Percentiles rank a stretch among this genome's conserved stretches.
Conservation (phyloP, 2,797 vertebrate species). For the Serranus cabrilla region DNA sequence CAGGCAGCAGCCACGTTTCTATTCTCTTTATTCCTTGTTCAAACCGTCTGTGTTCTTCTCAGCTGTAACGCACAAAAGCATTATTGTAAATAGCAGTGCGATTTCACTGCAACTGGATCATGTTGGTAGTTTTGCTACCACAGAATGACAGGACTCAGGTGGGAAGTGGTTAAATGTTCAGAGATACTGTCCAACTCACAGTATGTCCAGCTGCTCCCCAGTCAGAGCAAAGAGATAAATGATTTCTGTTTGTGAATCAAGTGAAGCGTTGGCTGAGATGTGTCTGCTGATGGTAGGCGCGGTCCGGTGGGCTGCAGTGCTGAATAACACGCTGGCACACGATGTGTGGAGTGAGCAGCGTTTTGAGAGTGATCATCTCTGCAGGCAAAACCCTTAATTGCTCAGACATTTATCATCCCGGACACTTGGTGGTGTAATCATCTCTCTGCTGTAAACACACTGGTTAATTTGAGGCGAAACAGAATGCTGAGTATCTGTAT, state of each 20-base stretch:
- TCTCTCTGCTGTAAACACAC: slow-evolving; percentile 40
- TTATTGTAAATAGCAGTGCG: slow-evolving; percentile 33
- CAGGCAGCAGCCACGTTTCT: slow-evolving; percentile 48
- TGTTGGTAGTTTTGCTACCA: slow-evolving; percentile 49
- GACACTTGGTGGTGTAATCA: slow-evolving; percentile 48
- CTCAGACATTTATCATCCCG: slow-evolving; percentile 48
- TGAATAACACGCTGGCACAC: slow-evolving; percentile 38
- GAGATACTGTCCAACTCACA: slow-evolving; percentile 61
- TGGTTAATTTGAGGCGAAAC: slow-evolving; percentile 40
- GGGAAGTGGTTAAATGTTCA: slow-evolving; percentile 61
- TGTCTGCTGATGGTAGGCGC: slow-evolving; percentile 32
- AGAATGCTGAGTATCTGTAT: slow-evolving; percentile 19
- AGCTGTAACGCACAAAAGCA: slow-evolving; percentile 23
- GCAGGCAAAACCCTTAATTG: slow-evolving; percentile 43
- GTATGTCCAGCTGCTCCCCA: slow-evolving; percentile 74
- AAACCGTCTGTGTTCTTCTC: slow-evolving; percentile 8
- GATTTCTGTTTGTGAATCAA: slow-evolving; percentile 61
- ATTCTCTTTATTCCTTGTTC: neutral
- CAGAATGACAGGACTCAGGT: slow-evolving; percentile 71
- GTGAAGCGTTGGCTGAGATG: slow-evolving; percentile 40
- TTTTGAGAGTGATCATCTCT: slow-evolving; percentile 47
- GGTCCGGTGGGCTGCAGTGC: slow-evolving; percentile 43
- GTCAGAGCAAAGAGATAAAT: slow-evolving; percentile 44
- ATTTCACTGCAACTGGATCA: slow-evolving; percentile 51
- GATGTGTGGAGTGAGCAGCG: slow-evolving; percentile 24